Percentiles rank a stretch among this genome's conserved stretches.
Conservation (phyloP, 2,113 vertebrate species). For the Onychorhynchus coronatus region DNA sequence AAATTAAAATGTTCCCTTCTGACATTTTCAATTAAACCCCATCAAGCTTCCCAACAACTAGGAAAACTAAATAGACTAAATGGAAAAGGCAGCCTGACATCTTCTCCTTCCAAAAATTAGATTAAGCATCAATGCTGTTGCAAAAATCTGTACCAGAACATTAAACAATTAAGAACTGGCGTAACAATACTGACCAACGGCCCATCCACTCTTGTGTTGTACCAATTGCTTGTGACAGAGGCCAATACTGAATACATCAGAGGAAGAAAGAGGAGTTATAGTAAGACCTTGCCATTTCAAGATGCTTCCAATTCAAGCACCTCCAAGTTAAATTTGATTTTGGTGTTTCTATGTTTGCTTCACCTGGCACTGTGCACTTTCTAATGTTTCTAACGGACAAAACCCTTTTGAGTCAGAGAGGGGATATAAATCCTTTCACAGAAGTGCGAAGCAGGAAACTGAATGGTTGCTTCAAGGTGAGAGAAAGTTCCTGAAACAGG, state of each 20-base stretch:
- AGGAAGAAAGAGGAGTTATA: not conserved
- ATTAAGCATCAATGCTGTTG: slow-evolving; percentile 28
- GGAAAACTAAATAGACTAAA: slow-evolving; percentile 57
- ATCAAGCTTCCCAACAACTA: slow-evolving; percentile 59
- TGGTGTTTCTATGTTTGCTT: not conserved
- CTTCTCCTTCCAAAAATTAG: slow-evolving; percentile 53
- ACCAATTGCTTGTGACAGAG: slow-evolving; percentile 25
- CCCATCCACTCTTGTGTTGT: not conserved
- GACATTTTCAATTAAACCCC: slow-evolving; percentile 66
- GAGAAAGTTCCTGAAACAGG: not conserved
- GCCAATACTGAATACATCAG: not conserved
- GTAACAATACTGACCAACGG: slow-evolving; percentile 1
- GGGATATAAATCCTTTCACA: not conserved
- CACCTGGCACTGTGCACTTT: not conserved
- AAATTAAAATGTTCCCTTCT: slow-evolving; percentile 67
- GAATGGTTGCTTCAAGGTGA: not conserved
- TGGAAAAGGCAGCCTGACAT: slow-evolving; percentile 43
- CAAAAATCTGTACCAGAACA: slow-evolving; percentile 33
- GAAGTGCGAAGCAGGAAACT: not conserved
- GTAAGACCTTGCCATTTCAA: not conserved
- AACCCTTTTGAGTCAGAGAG: not conserved
- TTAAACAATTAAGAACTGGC: slow-evolving; percentile 31
- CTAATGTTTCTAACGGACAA: not conserved
- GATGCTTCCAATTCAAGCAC: not conserved
- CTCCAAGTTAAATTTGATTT: not conserved